Evolutionary conservation across 2,113 vertebrate genomes (phyloP).

Genomic region (Colistium nudipinnis): DNA sequence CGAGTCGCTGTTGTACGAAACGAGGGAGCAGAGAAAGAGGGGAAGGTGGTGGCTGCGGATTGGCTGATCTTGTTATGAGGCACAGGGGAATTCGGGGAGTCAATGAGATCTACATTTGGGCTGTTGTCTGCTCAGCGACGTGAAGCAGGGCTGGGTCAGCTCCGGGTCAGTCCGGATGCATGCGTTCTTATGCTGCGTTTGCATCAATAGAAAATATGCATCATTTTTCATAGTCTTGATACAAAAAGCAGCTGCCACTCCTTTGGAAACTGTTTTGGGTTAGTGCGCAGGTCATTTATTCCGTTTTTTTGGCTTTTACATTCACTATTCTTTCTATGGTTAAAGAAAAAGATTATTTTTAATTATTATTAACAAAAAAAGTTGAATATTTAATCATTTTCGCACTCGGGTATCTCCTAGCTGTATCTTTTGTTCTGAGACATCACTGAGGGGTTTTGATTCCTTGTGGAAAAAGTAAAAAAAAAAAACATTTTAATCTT

Average conservation of each 20-base stretch:
- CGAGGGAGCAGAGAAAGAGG: slow-evolving; percentile 1
- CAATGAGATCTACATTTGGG: too few relatives aligned
- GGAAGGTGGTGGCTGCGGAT: slow-evolving; percentile 7
- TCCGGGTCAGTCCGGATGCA: too few relatives aligned
- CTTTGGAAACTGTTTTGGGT: neutral
- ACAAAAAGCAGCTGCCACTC: neutral
- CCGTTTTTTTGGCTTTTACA: neutral
- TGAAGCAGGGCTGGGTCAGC: slow-evolving; percentile 35
- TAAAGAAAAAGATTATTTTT: too few relatives aligned
- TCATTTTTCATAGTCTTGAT: too few relatives aligned
- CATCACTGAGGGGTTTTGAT: neutral
- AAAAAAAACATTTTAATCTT: too few relatives aligned
- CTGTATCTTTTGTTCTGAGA: neutral
- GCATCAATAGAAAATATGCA: too few relatives aligned
- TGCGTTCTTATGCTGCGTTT: slow-evolving; percentile 20
- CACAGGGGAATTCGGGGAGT: slow-evolving; percentile 25
- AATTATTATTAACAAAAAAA: too few relatives aligned
- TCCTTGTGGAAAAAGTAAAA: neutral
- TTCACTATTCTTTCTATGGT: too few relatives aligned
- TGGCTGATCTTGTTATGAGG: slow-evolving; percentile 42
- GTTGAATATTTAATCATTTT: too few relatives aligned
- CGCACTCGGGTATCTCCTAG: too few relatives aligned
- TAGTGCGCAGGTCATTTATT: neutral
- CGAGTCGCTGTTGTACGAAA: slow-evolving; percentile 2
- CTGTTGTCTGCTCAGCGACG: too few relatives aligned